Evolutionary conservation across 1,140 invertebrate species (phyloP), one percentile per base, ranked within the genome.

Genomic region (Brachionus koreanus): DNA sequence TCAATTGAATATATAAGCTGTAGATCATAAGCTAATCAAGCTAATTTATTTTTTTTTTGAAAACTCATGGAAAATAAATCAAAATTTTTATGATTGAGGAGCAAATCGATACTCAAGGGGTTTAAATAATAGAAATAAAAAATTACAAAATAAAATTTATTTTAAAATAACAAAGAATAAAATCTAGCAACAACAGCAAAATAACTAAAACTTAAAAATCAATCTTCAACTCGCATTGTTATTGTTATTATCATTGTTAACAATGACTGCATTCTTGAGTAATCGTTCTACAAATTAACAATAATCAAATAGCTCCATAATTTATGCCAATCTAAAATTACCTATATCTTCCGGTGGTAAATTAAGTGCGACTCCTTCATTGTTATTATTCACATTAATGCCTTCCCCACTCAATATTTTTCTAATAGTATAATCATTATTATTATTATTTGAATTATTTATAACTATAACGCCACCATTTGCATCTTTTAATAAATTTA

Each of bases 161-260:
- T 57, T 57, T 57, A 19, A 57, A 57, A 57, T 57, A 57, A 57
- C 49, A 57, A 19, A 23, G 49, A 57, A 57, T 57, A 57, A 57
- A 57, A 57, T 57, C 49, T 10, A 42, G 7, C 9, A 23, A 19
- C 16, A 57, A 57, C 49, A 57, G 19, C 16, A 57, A 57, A 42
- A 57, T 57, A 57, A 65, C 33, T 69, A 35, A 35, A 39, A 37
- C 35, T 69, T 69, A 6, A 19, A 29, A 16, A 39, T 39, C 6
- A 39, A 19, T 69, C 16, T 37, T 69, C 35, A 69, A 69, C 37
- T 69, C 16, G 65, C 29, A 39, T 69, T 69, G n/a, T 69, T 69
- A 39, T 69, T 69, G 65, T 69, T 69, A 39, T 69, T 69, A 69
- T 69, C 65, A 69, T 69, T 69, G 16, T 69, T 69, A 69, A 69